A percentile compares a stretch with the other conserved stretches of the same genome.
phyloP scores from a whole-genome alignment of 2,888 invertebrate genomes.

The Melanostoma mellinum region DNA sequence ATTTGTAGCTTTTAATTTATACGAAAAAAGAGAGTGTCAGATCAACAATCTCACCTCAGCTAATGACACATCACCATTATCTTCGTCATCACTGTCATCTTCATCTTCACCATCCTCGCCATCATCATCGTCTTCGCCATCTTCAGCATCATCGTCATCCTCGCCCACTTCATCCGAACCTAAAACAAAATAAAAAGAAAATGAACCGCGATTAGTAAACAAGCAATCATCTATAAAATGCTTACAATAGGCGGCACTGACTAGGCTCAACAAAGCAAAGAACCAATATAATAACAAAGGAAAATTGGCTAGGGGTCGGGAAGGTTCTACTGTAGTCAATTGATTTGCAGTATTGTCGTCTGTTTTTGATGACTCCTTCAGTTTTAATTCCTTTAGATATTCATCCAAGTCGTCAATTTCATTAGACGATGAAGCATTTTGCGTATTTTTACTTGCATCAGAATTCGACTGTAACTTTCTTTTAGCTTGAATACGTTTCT shows the following conservation, averaged over 20 bases:
- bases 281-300: slow-evolving; percentile 81
- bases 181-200: slow-evolving; percentile 75
- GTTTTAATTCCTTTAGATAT: slow-evolving; percentile 80
- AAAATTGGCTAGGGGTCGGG: slow-evolving; percentile 75
- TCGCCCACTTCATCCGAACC: slow-evolving; percentile 75
- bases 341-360: slow-evolving; percentile 55
- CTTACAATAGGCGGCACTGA: slow-evolving; percentile 81
- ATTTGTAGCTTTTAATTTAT: neutral
- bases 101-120: slow-evolving; percentile 81
- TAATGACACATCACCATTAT: slow-evolving; percentile 82
- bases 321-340: slow-evolving; percentile 40
- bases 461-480: slow-evolving; percentile 58
- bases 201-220: slow-evolving; percentile 76
- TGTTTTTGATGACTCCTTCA: slow-evolving; percentile 74
- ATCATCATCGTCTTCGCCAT: slow-evolving; percentile 70
- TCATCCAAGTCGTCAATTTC: slow-evolving; percentile 80
- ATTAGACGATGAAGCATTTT: slow-evolving; percentile 20
- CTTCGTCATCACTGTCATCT: slow-evolving; percentile 85
- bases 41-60: slow-evolving; percentile 77
- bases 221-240: slow-evolving; percentile 73
- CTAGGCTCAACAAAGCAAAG: slow-evolving; percentile 80
- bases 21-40: slow-evolving; percentile 13
- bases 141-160: slow-evolving; percentile 68
- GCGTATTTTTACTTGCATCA: neutral
- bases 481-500: slow-evolving; percentile 79